Percentiles rank a stretch among this genome's conserved stretches.
These are phyloP conservation scores for Phrixothrix hirtus DNA, from an alignment of 2,888 invertebrate genomes.

Conservation along the genomic window DNA sequence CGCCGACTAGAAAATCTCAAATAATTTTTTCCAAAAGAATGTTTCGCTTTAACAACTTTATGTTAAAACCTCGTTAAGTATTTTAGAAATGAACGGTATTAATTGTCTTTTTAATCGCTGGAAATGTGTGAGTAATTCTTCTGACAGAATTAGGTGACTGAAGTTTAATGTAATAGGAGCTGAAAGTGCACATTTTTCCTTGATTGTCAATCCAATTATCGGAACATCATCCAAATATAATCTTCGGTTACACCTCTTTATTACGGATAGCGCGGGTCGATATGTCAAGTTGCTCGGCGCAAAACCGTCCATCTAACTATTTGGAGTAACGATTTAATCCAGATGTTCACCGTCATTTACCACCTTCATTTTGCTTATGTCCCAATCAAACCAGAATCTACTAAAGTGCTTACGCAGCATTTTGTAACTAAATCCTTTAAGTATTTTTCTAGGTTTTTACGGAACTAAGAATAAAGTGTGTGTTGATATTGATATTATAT, in stretches of 20 bases:
- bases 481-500: too few relatives aligned
- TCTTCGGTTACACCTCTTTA: constrained; percentile 19
- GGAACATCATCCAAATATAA: constrained; percentile 11
- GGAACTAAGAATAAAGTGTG: background rate
- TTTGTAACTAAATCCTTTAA: constrained; percentile 8
- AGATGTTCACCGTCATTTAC: constrained; percentile 31
- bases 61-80: too few relatives aligned
- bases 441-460: background rate
- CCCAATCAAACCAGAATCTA: constrained; percentile 27
- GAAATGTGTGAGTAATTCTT: too few relatives aligned
- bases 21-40: too few relatives aligned
- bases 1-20: too few relatives aligned
- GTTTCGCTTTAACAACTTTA: too few relatives aligned
- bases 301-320: constrained; percentile 28
- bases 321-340: constrained; percentile 32
- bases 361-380: constrained; percentile 30
- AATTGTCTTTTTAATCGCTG: too few relatives aligned
- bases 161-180: too few relatives aligned
- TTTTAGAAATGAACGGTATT: too few relatives aligned
- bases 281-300: constrained; percentile 30
- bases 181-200: too few relatives aligned
- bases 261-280: constrained; percentile 27
- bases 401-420: constrained; percentile 22
- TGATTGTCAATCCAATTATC: too few relatives aligned
- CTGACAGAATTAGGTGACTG: too few relatives aligned